Evolutionary conservation across 2,113 vertebrate genomes (phyloP).

Genomic region (Chrysemys picta): DNA sequence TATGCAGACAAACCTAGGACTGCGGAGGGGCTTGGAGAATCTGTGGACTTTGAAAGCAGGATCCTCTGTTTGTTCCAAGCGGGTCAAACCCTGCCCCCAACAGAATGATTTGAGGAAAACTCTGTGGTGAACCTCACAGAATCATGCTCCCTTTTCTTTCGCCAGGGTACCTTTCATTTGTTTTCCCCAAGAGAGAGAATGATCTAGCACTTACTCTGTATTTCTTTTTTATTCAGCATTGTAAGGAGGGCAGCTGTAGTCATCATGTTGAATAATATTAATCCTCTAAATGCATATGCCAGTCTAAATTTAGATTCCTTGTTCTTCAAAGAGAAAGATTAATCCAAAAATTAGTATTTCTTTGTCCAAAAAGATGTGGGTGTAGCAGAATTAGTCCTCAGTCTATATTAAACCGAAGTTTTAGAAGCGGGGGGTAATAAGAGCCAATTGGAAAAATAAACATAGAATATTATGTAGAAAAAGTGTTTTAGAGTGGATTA

Average conservation of each 20-base stretch:
- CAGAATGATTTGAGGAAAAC: neutral
- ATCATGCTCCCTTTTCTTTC: neutral
- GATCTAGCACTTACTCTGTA: neutral
- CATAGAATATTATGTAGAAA: neutral
- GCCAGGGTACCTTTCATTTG: neutral
- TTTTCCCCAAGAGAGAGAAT: neutral
- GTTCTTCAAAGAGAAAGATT: neutral
- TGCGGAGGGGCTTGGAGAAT: neutral
- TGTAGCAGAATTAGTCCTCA: neutral
- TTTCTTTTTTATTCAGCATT: neutral
- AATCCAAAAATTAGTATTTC: conserved; percentile 3
- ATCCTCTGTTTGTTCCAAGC: neutral
- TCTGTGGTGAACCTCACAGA: neutral
- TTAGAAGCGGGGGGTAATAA: neutral
- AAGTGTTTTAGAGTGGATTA: neutral
- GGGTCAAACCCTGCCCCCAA: neutral
- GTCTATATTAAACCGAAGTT: neutral
- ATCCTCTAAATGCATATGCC: neutral
- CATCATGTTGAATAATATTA: neutral
- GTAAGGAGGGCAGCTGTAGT: neutral
- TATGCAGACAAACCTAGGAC: neutral
- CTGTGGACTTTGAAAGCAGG: neutral
- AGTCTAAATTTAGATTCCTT: neutral
- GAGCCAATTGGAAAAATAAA: neutral
- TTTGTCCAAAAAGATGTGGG: neutral